phyloP scores from a whole-genome alignment of 23 tunicate species.

The Styela plicata region DNA sequence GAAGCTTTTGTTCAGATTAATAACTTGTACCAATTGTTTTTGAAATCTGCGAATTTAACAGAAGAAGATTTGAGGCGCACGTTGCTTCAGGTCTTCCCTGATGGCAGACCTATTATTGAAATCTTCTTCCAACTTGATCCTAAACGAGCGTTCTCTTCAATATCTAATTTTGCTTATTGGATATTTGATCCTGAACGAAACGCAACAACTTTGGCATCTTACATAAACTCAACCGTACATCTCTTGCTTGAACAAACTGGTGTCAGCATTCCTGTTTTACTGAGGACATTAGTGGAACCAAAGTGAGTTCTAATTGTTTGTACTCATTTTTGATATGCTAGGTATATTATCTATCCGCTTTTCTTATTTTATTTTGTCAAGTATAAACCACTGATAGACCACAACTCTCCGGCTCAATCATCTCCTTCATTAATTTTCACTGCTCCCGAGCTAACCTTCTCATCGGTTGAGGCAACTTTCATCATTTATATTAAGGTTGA shows the following conservation, averaged over 20 bases:
- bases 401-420: too few relatives aligned
- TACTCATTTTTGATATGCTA: too few relatives aligned
- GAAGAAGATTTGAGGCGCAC: neutral
- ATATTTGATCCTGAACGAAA: conserved; percentile 5
- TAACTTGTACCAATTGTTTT: neutral
- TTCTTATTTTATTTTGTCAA: too few relatives aligned
- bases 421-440: too few relatives aligned
- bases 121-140: conserved; percentile 5
- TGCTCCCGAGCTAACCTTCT: too few relatives aligned
- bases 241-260: neutral
- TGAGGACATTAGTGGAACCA: conserved; percentile 8
- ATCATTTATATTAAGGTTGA: too few relatives aligned
- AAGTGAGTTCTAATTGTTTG: conserved; percentile 17
- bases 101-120: conserved; percentile 7
- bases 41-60: neutral
- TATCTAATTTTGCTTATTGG: neutral
- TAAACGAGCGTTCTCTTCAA: neutral
- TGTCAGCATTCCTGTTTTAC: neutral
- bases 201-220: neutral
- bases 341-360: too few relatives aligned
- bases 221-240: conserved; percentile 1
- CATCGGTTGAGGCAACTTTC: too few relatives aligned
- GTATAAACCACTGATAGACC: too few relatives aligned
- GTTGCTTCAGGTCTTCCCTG: neutral
- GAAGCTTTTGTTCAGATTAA: conserved; percentile 3